Evolutionary conservation across 2,113 vertebrate genomes (phyloP).

Genomic region (Hyperoodon ampullatus): DNA sequence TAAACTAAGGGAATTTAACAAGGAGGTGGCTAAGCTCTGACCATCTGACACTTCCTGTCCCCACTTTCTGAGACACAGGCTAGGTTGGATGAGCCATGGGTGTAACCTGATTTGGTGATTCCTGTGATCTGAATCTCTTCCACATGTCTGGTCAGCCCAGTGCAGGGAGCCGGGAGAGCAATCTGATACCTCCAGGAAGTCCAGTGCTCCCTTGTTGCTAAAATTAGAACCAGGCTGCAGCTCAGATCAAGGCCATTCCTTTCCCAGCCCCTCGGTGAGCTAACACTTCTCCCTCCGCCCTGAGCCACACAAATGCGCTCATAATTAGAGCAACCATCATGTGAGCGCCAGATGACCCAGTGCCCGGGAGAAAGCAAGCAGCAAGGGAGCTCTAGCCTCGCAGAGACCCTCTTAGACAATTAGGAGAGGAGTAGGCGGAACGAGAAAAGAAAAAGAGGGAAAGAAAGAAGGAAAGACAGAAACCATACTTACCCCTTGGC

Average conservation of each 20-base stretch:
- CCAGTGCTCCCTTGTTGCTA: slow-evolving; percentile 77
- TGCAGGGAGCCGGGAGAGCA: slow-evolving; percentile 6
- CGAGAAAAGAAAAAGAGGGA: background rate
- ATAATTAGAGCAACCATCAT: background rate
- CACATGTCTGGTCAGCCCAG: slow-evolving; percentile 76
- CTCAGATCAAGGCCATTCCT: slow-evolving; percentile 60
- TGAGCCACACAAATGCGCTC: fast-evolving
- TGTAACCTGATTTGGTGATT: slow-evolving; percentile 12
- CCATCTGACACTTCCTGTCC: background rate
- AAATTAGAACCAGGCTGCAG: slow-evolving; percentile 83
- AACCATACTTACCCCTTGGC: background rate
- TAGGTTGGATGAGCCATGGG: slow-evolving; percentile 14
- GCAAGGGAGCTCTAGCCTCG: slow-evolving; percentile 39
- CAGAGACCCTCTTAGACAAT: background rate
- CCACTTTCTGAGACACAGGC: background rate
- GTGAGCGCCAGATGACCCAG: background rate
- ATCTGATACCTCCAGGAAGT: slow-evolving; percentile 81
- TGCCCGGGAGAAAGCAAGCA: slow-evolving; percentile 12
- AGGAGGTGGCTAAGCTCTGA: background rate
- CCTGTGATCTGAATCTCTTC: slow-evolving; percentile 81
- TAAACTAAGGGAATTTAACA: background rate
- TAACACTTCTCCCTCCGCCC: background rate
- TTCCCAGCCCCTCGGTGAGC: slow-evolving; percentile 1
- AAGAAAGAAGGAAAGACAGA: background rate
- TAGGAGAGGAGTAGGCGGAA: background rate